These are phyloP conservation scores for Chrysodeixis includens DNA, from an alignment of 2,888 invertebrate species.

Conservation along the genomic window DNA sequence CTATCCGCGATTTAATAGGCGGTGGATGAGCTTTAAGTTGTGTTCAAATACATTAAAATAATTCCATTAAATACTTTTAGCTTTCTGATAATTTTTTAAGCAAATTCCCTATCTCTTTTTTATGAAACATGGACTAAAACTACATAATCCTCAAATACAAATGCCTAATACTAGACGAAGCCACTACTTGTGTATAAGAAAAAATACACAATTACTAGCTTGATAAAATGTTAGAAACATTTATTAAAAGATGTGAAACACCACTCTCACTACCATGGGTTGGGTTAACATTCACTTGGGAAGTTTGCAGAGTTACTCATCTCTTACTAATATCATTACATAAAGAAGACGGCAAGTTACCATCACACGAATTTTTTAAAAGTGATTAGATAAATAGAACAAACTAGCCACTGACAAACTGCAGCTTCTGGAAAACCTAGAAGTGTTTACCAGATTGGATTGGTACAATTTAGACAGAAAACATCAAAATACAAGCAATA, in stretches of 20 bases:
- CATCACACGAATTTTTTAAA: slow-evolving; percentile 3
- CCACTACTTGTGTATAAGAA: slow-evolving; percentile 28
- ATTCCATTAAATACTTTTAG: not conserved
- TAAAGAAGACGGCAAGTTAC: not conserved
- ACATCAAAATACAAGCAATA: too few relatives aligned
- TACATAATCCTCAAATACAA: slow-evolving; percentile 44
- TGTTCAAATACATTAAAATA: not conserved
- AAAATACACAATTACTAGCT: slow-evolving; percentile 28
- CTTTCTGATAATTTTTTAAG: slow-evolving; percentile 8
- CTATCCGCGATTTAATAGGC: slow-evolving; percentile 4
- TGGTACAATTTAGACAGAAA: too few relatives aligned
- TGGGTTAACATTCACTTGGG: not conserved
- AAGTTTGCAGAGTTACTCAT: not conserved
- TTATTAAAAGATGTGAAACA: slow-evolving; percentile 4
- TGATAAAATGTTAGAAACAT: slow-evolving; percentile 12
- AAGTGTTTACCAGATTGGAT: too few relatives aligned
- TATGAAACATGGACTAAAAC: slow-evolving; percentile 31
- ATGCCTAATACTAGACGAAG: slow-evolving; percentile 36
- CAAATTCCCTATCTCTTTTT: slow-evolving; percentile 29
- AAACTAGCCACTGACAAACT: not conserved
- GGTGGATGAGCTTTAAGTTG: slow-evolving; percentile 2
- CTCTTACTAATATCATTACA: not conserved
- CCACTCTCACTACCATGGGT: not conserved
- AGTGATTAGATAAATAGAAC: slow-evolving; percentile 3
- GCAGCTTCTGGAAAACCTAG: not conserved